Base-by-base conservation (phyloP, 53 echinoderm and acorn worm genomes). In the Echinometra lucunter region DNA sequence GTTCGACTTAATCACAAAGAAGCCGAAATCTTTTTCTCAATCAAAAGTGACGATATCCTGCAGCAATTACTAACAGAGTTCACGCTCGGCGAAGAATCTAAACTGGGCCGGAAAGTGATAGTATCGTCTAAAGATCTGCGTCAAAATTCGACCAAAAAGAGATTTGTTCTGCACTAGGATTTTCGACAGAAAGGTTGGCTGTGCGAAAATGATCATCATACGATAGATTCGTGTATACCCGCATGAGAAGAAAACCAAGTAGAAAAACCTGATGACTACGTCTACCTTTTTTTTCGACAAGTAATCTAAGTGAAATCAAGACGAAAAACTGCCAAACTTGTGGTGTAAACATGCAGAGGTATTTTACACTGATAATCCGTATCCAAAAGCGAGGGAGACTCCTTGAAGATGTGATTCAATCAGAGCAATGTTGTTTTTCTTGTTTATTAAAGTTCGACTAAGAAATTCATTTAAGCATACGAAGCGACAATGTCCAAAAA, bases 121-220 rank as follows among this genome's bases (percentile, higher is more conserved):
- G 57, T 92, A 92, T 57, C 93, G 47, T 75, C 80, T 74, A 74
- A 92, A 92, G 58, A 92, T 57, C 25, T 56, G 55, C 17, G 37
- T 10, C 80, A 92, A 58, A 37, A 92, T 92, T 18, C 93, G 93
- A 0, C 93, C 75, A 66, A 92, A 75, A 19, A 78, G n/a, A 57
- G 80, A 78, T 34, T 23, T 45, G 80, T 92, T 92, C 80, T 57
- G 75, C 7, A 92, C 93, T 23, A 92, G 80, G 80, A 92, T 55
- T 74, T 56, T 92, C 1, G 75, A 78, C n/a, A 92, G 93, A 34
- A 92, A 92, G 11, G 55, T 47, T 74, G 93, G 80, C 57, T 92
- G 93, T 37, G 93, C 45, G 19, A 92, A 66, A 1, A 92, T 92
- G 75, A 92, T 92, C 93, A 92, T 92, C 37, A 66, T 89, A 58